Evolutionary conservation across 2,888 invertebrate species (phyloP).

Genomic region (Philereme vetulata): DNA sequence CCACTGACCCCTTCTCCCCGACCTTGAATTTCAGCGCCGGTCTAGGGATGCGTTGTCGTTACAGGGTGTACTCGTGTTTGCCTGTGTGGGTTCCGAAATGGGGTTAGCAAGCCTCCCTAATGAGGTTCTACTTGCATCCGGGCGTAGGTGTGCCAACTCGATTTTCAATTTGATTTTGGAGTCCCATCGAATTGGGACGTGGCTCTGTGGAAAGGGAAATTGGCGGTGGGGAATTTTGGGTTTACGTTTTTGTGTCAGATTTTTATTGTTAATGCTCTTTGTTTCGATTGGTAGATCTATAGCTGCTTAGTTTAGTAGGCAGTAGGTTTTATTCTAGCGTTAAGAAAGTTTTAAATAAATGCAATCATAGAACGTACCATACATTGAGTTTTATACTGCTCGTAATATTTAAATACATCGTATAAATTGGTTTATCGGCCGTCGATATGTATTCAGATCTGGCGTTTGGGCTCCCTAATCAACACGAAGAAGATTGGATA

Average conservation of each 20-base stretch:
- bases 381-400: too few relatives aligned
- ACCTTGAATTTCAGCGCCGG: constrained; percentile 78
- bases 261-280: constrained; percentile 2
- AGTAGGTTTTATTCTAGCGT: too few relatives aligned
- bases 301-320: too few relatives aligned
- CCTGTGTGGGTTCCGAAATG: constrained; percentile 54
- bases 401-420: too few relatives aligned
- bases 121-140: constrained; percentile 81
- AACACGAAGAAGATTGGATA: too few relatives aligned
- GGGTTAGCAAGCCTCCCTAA: constrained; percentile 67
- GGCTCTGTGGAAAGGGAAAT: constrained; percentile 40
- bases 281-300: background rate
- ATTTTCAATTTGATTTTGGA: constrained; percentile 72
- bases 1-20: constrained; percentile 53
- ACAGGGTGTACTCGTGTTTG: constrained; percentile 43
- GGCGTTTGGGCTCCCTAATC: too few relatives aligned
- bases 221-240: constrained; percentile 34
- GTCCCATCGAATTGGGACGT: constrained; percentile 52
- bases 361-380: too few relatives aligned
- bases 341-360: too few relatives aligned
- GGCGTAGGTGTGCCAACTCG: constrained; percentile 58
- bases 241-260: constrained; percentile 28
- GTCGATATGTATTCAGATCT: too few relatives aligned
- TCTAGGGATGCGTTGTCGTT: constrained; percentile 64
- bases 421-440: too few relatives aligned